Evolutionary conservation across 2,797 vertebrate species (phyloP).

Genomic region (Sylvia borin): DNA sequence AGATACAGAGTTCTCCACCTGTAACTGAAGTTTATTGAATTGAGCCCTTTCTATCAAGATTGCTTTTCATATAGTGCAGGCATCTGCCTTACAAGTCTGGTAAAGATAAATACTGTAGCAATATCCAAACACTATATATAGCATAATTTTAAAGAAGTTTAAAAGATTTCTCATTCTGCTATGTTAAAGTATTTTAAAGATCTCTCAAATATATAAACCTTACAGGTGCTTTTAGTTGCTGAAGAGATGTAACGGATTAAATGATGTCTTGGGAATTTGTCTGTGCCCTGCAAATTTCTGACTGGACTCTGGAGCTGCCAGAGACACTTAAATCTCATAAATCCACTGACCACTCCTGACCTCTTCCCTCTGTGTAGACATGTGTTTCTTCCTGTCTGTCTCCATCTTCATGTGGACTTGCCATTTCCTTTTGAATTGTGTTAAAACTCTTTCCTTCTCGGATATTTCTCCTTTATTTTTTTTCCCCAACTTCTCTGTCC

Average conservation of each 20-base stretch:
- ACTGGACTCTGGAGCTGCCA: background rate
- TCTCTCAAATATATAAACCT: background rate
- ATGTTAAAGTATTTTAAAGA: background rate
- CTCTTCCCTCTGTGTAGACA: background rate
- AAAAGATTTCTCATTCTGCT: background rate
- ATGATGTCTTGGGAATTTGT: background rate
- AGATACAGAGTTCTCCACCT: background rate
- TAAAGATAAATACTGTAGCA: background rate
- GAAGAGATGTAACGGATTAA: background rate
- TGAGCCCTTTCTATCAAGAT: background rate
- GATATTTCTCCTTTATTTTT: background rate
- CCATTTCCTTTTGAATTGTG: conserved; percentile 17
- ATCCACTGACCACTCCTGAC: conserved; percentile 1
- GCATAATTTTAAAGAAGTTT: background rate
- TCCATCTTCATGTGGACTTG: background rate
- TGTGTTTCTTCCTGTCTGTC: conserved; percentile 27
- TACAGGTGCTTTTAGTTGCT: background rate
- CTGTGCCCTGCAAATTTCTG: background rate
- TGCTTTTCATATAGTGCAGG: background rate
- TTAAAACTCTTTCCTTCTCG: background rate
- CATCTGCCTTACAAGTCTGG: background rate
- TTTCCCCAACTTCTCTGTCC: background rate
- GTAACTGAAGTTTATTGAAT: background rate
- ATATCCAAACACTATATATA: background rate
- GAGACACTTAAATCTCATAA: background rate